Percentiles rank a stretch among this genome's conserved stretches.
These are phyloP conservation scores for Apodemia mormo DNA, from an alignment of 2,888 invertebrate species.

Conservation along the genomic window DNA sequence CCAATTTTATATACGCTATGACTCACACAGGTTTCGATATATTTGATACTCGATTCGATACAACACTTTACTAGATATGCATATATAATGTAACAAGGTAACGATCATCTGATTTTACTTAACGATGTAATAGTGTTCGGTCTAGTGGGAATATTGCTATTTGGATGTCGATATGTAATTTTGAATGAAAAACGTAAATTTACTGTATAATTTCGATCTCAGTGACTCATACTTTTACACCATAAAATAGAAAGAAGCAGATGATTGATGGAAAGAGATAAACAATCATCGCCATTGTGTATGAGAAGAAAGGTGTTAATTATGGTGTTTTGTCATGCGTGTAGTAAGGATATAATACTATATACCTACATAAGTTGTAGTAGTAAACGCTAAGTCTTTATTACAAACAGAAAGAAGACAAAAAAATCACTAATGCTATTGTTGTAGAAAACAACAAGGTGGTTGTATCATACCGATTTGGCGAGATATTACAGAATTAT, in stretches of 20 bases:
- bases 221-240: background rate
- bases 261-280: no score
- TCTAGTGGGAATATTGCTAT: constrained; percentile 13
- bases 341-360: no score
- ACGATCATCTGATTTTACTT: constrained; percentile 30
- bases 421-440: no score
- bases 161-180: constrained; percentile 1
- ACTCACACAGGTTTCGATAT: constrained; percentile 41
- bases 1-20: constrained; percentile 53
- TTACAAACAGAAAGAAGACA: no score
- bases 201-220: background rate
- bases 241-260: background rate
- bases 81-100: constrained; percentile 34
- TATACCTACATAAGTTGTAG: no score
- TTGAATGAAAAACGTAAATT: constrained; percentile 2
- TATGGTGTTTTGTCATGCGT: no score
- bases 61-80: constrained; percentile 40
- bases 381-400: no score
- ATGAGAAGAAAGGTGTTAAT: no score
- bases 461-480: no score
- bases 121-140: constrained; percentile 26
- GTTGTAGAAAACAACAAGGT: no score
- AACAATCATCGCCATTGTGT: no score
- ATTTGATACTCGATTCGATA: constrained; percentile 40
- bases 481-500: no score